Conservation (phyloP, 2,113 vertebrate species). For the Vombatus ursinus region DNA sequence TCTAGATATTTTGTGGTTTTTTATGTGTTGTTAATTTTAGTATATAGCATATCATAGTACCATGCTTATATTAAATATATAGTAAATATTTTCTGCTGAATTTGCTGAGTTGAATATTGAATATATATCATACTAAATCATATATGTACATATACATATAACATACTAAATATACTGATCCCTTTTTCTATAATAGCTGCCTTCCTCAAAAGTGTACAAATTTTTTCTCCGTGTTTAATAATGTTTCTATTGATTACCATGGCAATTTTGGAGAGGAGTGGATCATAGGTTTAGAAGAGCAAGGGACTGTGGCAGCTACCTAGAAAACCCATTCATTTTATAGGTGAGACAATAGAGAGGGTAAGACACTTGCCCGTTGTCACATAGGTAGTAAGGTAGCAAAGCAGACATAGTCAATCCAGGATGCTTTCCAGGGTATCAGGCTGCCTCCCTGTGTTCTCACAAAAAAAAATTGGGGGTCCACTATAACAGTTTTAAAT, state of each 20-base stretch:
- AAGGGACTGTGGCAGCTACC: not conserved
- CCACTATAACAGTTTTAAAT: constrained; percentile 26
- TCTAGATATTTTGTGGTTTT: not conserved
- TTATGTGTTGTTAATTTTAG: not conserved
- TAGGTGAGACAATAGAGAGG: not conserved
- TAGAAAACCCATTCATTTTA: not conserved
- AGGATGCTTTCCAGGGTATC: not conserved
- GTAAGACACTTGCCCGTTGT: not conserved
- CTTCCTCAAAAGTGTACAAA: not conserved
- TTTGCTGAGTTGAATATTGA: not conserved
- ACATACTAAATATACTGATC: not conserved
- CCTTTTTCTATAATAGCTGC: not conserved
- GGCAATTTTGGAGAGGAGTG: not conserved
- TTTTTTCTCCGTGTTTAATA: not conserved
- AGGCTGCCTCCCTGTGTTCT: not conserved
- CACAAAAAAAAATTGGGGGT: not conserved
- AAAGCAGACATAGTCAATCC: not conserved
- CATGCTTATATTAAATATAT: not conserved
- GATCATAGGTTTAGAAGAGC: not conserved
- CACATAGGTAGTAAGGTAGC: not conserved
- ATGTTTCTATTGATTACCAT: not conserved
- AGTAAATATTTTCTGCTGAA: not conserved
- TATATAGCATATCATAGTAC: not conserved
- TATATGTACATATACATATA: not conserved
- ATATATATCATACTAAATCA: not conserved